These are phyloP conservation scores for Coenobita brevimanus DNA, from an alignment of 1,140 invertebrate genomes.

Conservation along the genomic window DNA sequence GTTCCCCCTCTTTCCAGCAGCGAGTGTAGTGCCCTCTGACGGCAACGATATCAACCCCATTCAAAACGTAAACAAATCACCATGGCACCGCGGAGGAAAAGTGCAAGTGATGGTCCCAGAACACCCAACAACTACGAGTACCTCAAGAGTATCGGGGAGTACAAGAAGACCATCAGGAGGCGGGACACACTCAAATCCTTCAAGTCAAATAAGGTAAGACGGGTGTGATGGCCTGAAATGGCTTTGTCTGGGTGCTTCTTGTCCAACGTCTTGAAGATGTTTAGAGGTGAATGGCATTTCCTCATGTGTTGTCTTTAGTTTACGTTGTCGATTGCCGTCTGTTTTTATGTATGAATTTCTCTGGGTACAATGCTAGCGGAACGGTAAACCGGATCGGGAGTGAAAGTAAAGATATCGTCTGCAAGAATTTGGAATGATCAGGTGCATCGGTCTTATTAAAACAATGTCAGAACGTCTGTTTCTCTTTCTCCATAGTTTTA, in stretches of 20 bases:
- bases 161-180: constrained; percentile 64
- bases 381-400: too few relatives aligned
- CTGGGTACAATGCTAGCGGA: too few relatives aligned
- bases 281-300: neutral
- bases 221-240: neutral
- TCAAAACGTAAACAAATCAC: constrained; percentile 57
- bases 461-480: too few relatives aligned
- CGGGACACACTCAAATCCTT: constrained; percentile 63
- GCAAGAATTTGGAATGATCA: too few relatives aligned
- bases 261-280: neutral
- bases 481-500: too few relatives aligned
- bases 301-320: too few relatives aligned
- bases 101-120: constrained; percentile 2
- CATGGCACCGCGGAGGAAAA: constrained; percentile 66
- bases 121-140: constrained; percentile 67
- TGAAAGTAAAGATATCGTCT: too few relatives aligned
- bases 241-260: neutral
- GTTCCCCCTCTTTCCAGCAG: too few relatives aligned
- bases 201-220: constrained; percentile 62
- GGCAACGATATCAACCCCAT: constrained; percentile 21
- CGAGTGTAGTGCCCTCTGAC: constrained; percentile 30
- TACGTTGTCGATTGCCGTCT: too few relatives aligned
- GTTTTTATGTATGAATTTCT: too few relatives aligned
- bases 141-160: constrained; percentile 62
- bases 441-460: too few relatives aligned